These are phyloP conservation scores for Pachycephala philippinensis DNA, from an alignment of 2,113 vertebrate genomes.

Conservation along the genomic window DNA sequence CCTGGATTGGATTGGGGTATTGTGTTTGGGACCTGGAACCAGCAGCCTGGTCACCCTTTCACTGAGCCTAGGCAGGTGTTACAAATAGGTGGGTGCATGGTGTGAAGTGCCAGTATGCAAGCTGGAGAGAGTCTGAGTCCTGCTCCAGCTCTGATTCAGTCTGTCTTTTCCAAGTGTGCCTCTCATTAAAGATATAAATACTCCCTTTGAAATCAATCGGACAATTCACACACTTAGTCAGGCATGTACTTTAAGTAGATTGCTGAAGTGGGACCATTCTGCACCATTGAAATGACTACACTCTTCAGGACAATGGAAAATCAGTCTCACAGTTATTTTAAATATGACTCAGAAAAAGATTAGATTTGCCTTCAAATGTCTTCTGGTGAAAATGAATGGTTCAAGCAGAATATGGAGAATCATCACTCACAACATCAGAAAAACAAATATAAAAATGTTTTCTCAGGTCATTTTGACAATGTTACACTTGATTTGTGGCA, in stretches of 20 bases:
- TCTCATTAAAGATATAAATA: neutral
- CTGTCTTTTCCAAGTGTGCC: neutral
- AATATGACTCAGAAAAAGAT: slow-evolving; percentile 5
- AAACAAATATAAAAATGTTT: neutral
- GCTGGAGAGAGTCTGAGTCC: neutral
- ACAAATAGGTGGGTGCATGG: fast-evolving
- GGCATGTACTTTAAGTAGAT: neutral
- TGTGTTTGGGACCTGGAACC: neutral
- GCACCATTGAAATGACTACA: neutral
- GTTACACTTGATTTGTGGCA: neutral
- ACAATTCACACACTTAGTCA: neutral
- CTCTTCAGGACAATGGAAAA: slow-evolving; percentile 18
- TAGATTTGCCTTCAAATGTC: neutral
- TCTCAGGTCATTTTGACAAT: neutral
- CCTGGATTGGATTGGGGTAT: neutral
- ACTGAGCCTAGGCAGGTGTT: neutral
- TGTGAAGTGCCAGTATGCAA: fast-evolving
- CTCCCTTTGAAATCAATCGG: neutral
- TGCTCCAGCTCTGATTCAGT: neutral
- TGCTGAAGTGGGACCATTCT: slow-evolving; percentile 26
- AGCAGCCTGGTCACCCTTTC: neutral
- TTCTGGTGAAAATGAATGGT: neutral
- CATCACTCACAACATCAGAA: neutral
- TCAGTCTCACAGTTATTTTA: slow-evolving; percentile 9
- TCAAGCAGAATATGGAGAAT: neutral